Base-by-base conservation (phyloP, 2,888 invertebrate genomes). In the Drosophila acutilabella region DNA sequence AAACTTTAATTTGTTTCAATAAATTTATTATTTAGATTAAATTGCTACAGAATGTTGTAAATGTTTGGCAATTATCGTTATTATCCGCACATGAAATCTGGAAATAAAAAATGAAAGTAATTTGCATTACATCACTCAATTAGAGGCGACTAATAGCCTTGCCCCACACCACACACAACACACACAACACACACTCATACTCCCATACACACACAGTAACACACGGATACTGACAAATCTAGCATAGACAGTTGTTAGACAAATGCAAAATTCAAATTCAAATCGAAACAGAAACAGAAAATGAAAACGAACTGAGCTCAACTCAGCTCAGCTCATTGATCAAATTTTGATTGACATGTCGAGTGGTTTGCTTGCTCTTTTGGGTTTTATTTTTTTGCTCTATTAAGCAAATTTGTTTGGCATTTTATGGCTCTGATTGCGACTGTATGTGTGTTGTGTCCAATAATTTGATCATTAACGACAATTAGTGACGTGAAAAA, bases 111-210 rank as follows among this genome's bases (percentile, higher is more conserved):
- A 64, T 67, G 79, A 88, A 88, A 83, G 89, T 88, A 78, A 84
- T 88, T 83, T 87, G 84, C 81, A 88, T 83, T 88, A 88, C 81
- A 86, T 88, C 84, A 88, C 78, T 70, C 78, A 88, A 77, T 80
- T 71, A 86, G 51, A 83, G 81, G 74, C 71, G 71, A 60, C 81
- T 47, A 80, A 72, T 57, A 83, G 75, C 82, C 82, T 83, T 88
- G 88, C 62, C 71, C 62, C 69, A 73, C 33, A 83, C 78, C 68
- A 16, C 26, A 30, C 30, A 8, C 30, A 30, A 53, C 23, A 60
- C 56, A 40, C 54, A 53, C 53, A n/a, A n/a, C n/a, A n/a, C n/a
- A n/a, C n/a, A n/a, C n/a, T n/a, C n/a, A n/a, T n/a, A n/a, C n/a
- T n/a, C n/a, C 64, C 40, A 64, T 42, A 70, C 33, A 59, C 14